A percentile compares a stretch with the other conserved stretches of the same genome.
phyloP scores from a whole-genome alignment of 2,113 vertebrate genomes.

The Trochalopteron elliotii region DNA sequence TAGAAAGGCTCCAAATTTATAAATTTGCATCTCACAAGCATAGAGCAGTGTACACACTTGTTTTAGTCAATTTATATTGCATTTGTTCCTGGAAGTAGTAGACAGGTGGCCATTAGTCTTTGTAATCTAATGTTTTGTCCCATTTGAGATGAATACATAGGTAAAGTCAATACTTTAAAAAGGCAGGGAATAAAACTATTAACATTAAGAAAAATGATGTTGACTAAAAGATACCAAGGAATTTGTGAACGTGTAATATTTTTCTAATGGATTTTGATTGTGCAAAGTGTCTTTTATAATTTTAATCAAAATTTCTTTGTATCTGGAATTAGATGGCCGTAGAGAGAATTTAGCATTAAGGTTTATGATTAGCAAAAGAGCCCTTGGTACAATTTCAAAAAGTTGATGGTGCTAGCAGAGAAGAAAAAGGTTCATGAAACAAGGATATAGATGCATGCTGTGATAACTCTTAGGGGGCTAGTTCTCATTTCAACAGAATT shows the following conservation, averaged over 20 bases:
- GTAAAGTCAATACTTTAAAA: neutral
- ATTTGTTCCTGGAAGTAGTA: neutral
- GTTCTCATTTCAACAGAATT: neutral
- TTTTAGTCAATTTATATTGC: neutral
- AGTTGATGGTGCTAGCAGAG: neutral
- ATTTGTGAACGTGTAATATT: neutral
- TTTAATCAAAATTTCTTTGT: neutral
- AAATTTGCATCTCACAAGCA: neutral
- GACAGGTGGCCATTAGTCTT: neutral
- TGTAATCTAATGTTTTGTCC: neutral
- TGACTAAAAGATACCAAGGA: neutral
- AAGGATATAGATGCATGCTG: neutral
- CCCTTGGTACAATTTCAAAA: neutral
- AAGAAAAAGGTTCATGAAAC: neutral
- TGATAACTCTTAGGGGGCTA: neutral
- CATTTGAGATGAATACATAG: neutral
- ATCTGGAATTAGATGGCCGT: neutral
- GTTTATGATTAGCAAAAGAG: neutral
- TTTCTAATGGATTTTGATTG: neutral
- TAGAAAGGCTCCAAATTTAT: neutral
- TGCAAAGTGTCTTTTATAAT: neutral
- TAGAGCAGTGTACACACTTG: neutral
- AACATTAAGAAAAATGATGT: neutral
- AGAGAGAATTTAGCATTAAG: neutral
- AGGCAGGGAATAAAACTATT: neutral